Evolutionary conservation across 2,888 invertebrate species (phyloP), one percentile per base, ranked within the genome.

Genomic region (Emesis castigata): DNA sequence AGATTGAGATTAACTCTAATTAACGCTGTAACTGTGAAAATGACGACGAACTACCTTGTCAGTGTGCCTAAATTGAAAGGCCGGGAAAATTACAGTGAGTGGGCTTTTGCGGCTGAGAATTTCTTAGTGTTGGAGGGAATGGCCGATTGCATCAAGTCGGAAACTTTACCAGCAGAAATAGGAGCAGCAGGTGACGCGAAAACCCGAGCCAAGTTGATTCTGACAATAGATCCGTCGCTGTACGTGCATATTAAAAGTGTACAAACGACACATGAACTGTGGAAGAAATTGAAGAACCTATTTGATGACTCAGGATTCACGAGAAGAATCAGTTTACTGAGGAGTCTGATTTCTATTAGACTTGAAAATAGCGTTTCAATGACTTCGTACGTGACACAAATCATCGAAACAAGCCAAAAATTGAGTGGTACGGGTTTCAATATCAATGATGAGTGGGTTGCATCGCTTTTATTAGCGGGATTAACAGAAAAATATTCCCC

Each of bases 81-180:
- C 1, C 3, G 39, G 4, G n/a, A 39, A 11, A 39, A 39, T 4
- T 39, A 39, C n/a, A 18, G n/a, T n/a, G 62, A 64, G 14, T 64
- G 64, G 39, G 76, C 76, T 61, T 81, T 79, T 39, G 81, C 76
- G 22, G 81, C 81, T 64, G 81, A 79, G 72, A 81, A 79, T 81
- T 76, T 81, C 68, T 39, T 81, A 69, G 62, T 81, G 16, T 61
- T 73, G 31, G 73, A 73, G 61, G 73, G 73, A 73, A 73, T 71
- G 68, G 62, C 71, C 44, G 76, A 80, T 68, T 76, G 65, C 68
- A 73, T 79, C 73, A 79, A 29, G 62, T 62, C 62, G 14, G 16
- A 62, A n/a, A 26, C 62, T 9, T 5, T 62, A 26, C 29, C 29
- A 62, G 62, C 26, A 64, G 34, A 64, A 64, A 64, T 64, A 64